Base-by-base conservation (phyloP, 1,140 invertebrate species). In the Bombus cullumanus region DNA sequence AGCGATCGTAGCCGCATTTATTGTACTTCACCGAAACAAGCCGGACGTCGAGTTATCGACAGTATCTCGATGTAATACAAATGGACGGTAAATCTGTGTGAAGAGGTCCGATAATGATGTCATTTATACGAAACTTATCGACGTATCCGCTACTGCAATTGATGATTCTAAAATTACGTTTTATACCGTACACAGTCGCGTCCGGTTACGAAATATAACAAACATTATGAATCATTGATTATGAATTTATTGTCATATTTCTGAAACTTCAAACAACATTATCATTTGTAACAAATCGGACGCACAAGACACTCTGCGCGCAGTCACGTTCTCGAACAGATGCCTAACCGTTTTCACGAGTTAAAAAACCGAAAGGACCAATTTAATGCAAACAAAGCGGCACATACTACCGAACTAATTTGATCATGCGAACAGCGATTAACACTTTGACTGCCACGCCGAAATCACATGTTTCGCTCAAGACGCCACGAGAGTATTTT, bases 81-180 rank as follows among this genome's bases (percentile, higher is more conserved):
- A 22, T 39, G 39, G 34, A 3, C 34, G 13, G 25, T 39, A 28
- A 53, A 59, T 76, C 37, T 39, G 37, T n/a, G 53, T 28, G 5
- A 59, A 59, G 34, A 31, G 71, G 47, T 34, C 28, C 74, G 12
- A 62, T 77, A 77, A 77, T 62, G 47, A 77, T 28, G 34, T 28
- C 39, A 37, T 77, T 62, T 39, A 62, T 31, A n/a, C 34, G 25
- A 77, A 77, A 39, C 34, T 57, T 39, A 77, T 62, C 75, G 34
- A 28, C 34, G 25, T 37, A 39, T 9, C 25, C 22, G 2, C 34
- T 18, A 18, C 4, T 25, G 34, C 39, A 62, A 77, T 28, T n/a
- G 57, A 77, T n/a, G 25, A 77, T 39, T n/a, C 57, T 3, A 34
- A 53, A 62, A 39, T 59, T 62, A 39, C 53, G 1, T 34, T 28